Conservation (phyloP, 2,888 invertebrate genomes). For the Polymixis flavicincta region DNA sequence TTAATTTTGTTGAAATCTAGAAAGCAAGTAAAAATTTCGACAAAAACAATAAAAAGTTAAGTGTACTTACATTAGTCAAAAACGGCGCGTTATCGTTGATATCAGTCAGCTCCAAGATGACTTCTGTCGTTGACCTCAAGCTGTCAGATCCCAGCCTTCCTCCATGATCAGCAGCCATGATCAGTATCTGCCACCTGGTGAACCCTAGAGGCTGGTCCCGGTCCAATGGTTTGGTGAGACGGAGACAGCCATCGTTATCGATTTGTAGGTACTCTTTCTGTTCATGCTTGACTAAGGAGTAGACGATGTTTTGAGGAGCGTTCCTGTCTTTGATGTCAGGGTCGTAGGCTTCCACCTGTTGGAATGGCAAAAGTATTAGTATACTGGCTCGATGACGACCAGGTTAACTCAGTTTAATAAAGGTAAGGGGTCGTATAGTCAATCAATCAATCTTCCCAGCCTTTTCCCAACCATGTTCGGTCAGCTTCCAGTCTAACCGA, state of each 20-base stretch:
- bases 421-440: too few relatives aligned
- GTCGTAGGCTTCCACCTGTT: constrained; percentile 94
- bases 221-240: constrained; percentile 94
- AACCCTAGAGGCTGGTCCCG: constrained; percentile 97
- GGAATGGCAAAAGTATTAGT: not conserved
- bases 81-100: constrained; percentile 99
- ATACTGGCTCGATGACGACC: not conserved
- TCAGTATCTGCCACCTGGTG: constrained; percentile 94
- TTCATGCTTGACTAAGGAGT: constrained; percentile 93
- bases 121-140: constrained; percentile 92
- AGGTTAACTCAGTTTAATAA: too few relatives aligned
- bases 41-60: not conserved
- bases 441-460: too few relatives aligned
- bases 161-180: constrained; percentile 94
- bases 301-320: constrained; percentile 95
- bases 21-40: not conserved
- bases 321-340: constrained; percentile 95
- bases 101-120: constrained; percentile 93
- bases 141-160: constrained; percentile 91
- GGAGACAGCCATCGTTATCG: constrained; percentile 94
- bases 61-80: constrained; percentile 92
- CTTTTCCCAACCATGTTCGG: too few relatives aligned
- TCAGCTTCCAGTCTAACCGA: too few relatives aligned
- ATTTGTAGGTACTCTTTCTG: constrained; percentile 93
- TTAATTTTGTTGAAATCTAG: not conserved